A percentile compares a stretch with the other conserved stretches of the same genome.
Conservation (phyloP, 2,797 vertebrate genomes). For the Ataeniobius toweri region DNA sequence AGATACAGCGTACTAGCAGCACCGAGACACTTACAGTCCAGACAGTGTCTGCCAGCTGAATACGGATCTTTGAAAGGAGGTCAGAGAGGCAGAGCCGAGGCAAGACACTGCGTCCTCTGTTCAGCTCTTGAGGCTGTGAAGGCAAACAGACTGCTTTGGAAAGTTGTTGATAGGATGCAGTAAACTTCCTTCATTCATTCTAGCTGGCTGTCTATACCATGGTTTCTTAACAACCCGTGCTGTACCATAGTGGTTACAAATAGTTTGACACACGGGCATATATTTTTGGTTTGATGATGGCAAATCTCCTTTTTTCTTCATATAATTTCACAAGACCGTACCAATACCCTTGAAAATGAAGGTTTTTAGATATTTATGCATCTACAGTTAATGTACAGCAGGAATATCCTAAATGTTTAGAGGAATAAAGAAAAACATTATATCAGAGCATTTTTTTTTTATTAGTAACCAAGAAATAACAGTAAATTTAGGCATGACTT, state of each 20-base stretch:
- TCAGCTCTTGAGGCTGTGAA: conserved; percentile 46
- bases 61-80: conserved; percentile 57
- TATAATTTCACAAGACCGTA: neutral
- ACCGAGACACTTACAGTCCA: conserved; percentile 47
- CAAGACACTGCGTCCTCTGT: conserved; percentile 70
- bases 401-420: neutral
- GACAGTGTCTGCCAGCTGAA: conserved; percentile 60
- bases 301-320: conserved; percentile 14
- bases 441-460: neutral
- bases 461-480: neutral
- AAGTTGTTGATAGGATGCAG: conserved; percentile 49
- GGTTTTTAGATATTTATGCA: neutral
- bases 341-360: neutral
- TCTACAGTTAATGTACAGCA: neutral
- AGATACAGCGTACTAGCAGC: conserved; percentile 43
- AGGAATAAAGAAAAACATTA: neutral
- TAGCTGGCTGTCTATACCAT: conserved; percentile 14
- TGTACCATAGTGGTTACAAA: conserved; percentile 35
- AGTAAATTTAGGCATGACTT: neutral
- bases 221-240: conserved; percentile 11
- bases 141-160: conserved; percentile 59
- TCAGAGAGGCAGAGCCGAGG: conserved; percentile 42
- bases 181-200: conserved; percentile 52
- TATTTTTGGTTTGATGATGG: conserved; percentile 26
- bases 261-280: conserved; percentile 29